Evolutionary conservation across 2,797 vertebrate species (phyloP).

Genomic region (Sebastes kiyomatsui): DNA sequence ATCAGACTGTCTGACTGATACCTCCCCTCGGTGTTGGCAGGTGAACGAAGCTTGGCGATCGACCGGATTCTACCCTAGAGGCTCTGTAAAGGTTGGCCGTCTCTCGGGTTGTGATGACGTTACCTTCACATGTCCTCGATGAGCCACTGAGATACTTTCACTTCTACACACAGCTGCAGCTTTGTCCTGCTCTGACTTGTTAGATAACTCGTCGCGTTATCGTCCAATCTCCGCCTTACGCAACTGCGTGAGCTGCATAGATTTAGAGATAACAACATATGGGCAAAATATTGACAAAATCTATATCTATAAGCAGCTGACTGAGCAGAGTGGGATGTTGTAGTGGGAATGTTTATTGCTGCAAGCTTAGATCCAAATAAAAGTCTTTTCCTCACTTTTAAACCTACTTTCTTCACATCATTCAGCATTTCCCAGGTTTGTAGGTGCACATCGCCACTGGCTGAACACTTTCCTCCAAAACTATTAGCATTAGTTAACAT

Average conservation of each 20-base stretch:
- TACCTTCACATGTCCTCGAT: background rate
- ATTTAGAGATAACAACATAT: background rate
- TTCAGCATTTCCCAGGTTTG: slow-evolving; percentile 8
- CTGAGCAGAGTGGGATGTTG: slow-evolving; percentile 5
- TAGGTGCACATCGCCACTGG: background rate
- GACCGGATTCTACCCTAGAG: background rate
- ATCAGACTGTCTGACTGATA: background rate
- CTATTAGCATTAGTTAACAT: background rate
- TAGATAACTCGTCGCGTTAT: slow-evolving; percentile 53
- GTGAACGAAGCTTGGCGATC: slow-evolving; percentile 31
- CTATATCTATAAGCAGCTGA: slow-evolving; percentile 19
- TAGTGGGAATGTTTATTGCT: slow-evolving; percentile 12
- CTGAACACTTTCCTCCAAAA: background rate
- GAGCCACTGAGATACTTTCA: slow-evolving; percentile 46
- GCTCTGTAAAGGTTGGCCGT: background rate
- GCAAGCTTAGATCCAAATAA: slow-evolving; percentile 18
- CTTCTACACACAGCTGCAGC: slow-evolving; percentile 33
- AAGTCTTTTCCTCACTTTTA: background rate
- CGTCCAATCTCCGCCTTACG: slow-evolving; percentile 17
- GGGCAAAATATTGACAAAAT: slow-evolving; percentile 17
- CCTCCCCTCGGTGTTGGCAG: slow-evolving; percentile 9
- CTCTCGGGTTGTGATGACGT: slow-evolving; percentile 8
- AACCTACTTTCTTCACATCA: slow-evolving; percentile 20
- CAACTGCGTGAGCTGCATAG: slow-evolving; percentile 5
- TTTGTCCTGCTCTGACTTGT: slow-evolving; percentile 63